A percentile compares a stretch with the other conserved stretches of the same genome.
Evolutionary conservation across 2,113 vertebrate genomes (phyloP).

Genomic region (Opisthocomus hoazin): DNA sequence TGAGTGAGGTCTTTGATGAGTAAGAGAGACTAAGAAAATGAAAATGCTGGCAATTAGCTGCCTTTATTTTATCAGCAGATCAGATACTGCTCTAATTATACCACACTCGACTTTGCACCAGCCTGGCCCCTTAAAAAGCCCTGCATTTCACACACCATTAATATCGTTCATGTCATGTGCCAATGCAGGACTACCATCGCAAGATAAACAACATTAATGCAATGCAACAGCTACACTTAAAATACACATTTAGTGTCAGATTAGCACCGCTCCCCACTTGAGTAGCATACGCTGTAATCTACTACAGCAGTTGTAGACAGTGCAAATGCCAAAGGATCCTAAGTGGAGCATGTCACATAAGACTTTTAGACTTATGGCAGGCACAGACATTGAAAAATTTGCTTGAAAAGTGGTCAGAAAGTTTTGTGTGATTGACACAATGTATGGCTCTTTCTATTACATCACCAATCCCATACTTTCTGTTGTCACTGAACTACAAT

Average conservation of each 20-base stretch:
- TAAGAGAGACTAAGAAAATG: neutral
- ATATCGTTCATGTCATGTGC: neutral
- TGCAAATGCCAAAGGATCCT: neutral
- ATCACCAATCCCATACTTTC: neutral
- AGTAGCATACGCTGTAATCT: neutral
- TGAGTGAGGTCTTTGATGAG: neutral
- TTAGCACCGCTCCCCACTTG: neutral
- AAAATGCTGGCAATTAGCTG: neutral
- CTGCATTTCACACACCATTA: neutral
- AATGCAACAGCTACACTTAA: constrained; percentile 11
- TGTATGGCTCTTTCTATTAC: fast-evolving
- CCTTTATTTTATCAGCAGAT: neutral
- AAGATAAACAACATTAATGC: constrained; percentile 33
- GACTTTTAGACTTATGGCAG: neutral
- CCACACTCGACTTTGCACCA: neutral
- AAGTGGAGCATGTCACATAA: neutral
- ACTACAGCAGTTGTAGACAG: neutral
- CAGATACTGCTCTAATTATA: neutral
- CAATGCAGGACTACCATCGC: neutral
- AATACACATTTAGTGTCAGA: constrained; percentile 19
- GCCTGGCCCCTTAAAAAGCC: neutral
- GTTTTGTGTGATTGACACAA: neutral
- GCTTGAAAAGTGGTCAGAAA: neutral
- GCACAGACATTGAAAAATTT: neutral
- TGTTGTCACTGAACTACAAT: neutral